Conservation (phyloP, 2,888 invertebrate species). For the Hirtodrosophila duncani region DNA sequence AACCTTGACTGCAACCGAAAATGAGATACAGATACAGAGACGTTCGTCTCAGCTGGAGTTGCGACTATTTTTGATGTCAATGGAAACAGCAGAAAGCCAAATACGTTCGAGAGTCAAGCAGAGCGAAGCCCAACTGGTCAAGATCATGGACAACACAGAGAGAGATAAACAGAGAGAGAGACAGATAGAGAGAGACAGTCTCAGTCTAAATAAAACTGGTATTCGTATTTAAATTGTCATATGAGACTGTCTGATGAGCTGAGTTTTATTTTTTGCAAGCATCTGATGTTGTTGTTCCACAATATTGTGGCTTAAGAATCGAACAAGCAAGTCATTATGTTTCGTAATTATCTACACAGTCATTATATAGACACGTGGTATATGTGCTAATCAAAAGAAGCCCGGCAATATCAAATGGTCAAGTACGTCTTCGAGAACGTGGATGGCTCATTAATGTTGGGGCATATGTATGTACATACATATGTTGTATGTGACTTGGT, state of each 20-base stretch:
- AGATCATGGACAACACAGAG: conserved; percentile 57
- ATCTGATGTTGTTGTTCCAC: too few relatives aligned
- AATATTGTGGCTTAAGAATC: too few relatives aligned
- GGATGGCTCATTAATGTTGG: conserved; percentile 35
- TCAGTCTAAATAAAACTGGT: conserved; percentile 29
- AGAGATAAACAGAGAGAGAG: neutral
- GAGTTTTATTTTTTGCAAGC: too few relatives aligned
- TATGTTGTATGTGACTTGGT: neutral
- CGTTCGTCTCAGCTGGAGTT: conserved; percentile 18
- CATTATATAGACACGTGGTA: too few relatives aligned
- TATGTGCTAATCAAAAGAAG: conserved; percentile 12
- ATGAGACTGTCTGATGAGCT: conserved; percentile 3
- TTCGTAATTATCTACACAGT: too few relatives aligned
- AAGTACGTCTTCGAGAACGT: conserved; percentile 3
- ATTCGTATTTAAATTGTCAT: conserved; percentile 19
- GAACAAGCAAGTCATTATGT: too few relatives aligned
- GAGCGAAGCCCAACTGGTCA: conserved; percentile 45
- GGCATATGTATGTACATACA: conserved; percentile 24
- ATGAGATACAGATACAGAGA: conserved; percentile 13
- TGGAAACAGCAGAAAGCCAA: conserved; percentile 40
- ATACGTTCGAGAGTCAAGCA: conserved; percentile 14
- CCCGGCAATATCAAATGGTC: conserved; percentile 2
- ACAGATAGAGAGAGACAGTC: neutral
- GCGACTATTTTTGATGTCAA: conserved; percentile 56
- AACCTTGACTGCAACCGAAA: conserved; percentile 52